Percentiles rank a stretch among this genome's conserved stretches.
Conservation (phyloP, 2,113 vertebrate species). For the Pavo muticus region DNA sequence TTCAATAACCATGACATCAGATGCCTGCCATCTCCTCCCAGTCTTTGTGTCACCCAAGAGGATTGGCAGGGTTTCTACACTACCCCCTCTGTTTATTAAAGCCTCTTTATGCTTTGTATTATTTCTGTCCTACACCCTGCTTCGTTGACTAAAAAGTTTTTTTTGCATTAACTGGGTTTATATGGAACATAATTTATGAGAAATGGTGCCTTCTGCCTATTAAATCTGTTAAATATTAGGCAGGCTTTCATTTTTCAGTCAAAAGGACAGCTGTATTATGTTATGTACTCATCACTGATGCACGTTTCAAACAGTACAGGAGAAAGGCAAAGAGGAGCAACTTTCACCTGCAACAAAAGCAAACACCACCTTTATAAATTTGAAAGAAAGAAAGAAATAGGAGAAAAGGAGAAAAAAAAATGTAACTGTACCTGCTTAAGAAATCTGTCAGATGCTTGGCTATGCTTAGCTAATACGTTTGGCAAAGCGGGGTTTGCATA, state of each 20-base stretch:
- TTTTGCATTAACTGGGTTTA: background rate
- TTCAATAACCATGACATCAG: background rate
- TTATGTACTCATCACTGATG: background rate
- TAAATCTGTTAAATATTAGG: background rate
- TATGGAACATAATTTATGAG: background rate
- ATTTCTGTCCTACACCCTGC: background rate
- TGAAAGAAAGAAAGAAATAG: background rate
- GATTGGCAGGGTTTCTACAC: background rate
- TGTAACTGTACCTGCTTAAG: constrained; percentile 82
- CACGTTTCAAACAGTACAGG: background rate
- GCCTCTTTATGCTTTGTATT: background rate
- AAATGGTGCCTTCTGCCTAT: background rate
- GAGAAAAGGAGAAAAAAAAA: background rate
- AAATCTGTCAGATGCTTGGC: constrained; percentile 87
- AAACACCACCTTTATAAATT: background rate
- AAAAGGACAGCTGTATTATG: background rate
- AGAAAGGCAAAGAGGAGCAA: background rate
- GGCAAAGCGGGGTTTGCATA: constrained; percentile 86
- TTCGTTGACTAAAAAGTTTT: background rate
- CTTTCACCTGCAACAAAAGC: background rate
- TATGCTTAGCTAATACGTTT: constrained; percentile 83
- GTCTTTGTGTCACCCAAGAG: background rate
- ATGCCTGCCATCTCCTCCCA: background rate
- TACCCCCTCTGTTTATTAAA: background rate
- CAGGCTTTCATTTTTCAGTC: background rate